Evolutionary conservation across 1,140 invertebrate species (phyloP), one percentile per base, ranked within the genome.

Genomic region (Achatina immaculata): DNA sequence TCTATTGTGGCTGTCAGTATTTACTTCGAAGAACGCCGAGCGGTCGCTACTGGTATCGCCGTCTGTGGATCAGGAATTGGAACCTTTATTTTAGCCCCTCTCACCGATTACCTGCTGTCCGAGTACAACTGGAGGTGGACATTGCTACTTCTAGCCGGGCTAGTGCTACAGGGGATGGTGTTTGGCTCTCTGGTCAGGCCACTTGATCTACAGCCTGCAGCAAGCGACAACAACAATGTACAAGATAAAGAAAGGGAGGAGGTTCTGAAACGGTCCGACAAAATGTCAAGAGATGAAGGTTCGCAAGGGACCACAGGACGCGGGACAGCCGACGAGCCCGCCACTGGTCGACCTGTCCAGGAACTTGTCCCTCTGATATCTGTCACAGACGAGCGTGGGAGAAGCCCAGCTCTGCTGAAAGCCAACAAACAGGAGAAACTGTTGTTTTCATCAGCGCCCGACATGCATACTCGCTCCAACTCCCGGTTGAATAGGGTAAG

Each of bases 1-100:
- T 96, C 98, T 0, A 98, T 99, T 58, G 98, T 99, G 16, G 96
- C 96, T 68, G 98, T 99, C 31, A 97, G 98, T 40, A 99, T 98
- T 92, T 99, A 99, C 92, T 99, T 99, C 92, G 98, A 99, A 90
- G 96, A 96, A 14, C 97, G 97, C 87, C 93, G 98, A 82, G 99
- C 98, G 0, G 90, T 99, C 77, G 98, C 98, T n/a, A 99, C 98
- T 0, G 98, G 98, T 16, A 98, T 99, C 55, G 97, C 98, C 0
- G 98, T 99, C 3, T 98, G 97, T 88, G 97, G 97, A 7, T 98
- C 97, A 0, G 97, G 97, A 24, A 96, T 98, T 38, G 94, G 94
- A 0, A 96, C 95, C 4, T 96, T 97, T 89, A 88, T 96, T 0
- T 95, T 81, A 94, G 95, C n/a, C 1, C 90, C 89, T 3, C 89